phyloP scores from a whole-genome alignment of 1,140 invertebrate species.

The Vanessa atalanta region DNA sequence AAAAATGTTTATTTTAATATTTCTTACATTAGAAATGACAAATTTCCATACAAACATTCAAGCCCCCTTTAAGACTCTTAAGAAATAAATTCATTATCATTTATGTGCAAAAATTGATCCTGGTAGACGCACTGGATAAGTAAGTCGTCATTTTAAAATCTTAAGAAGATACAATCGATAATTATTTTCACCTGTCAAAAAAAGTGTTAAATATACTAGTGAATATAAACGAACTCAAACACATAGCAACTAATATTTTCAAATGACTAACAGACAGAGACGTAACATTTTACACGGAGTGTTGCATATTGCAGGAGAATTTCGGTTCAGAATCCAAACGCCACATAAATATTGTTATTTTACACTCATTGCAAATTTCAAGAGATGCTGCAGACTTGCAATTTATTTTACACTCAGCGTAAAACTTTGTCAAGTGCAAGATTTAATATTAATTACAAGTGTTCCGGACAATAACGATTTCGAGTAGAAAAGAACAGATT shows the following conservation, averaged over 20 bases:
- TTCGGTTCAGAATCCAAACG: constrained; percentile 4
- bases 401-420: background rate
- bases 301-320: background rate
- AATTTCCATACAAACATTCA: no score
- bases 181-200: no score
- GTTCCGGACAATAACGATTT: background rate
- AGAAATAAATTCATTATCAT: no score
- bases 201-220: background rate
- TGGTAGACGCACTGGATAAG: no score
- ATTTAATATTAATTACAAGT: background rate
- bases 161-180: no score
- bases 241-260: background rate
- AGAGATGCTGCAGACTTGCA: constrained; percentile 6
- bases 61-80: no score
- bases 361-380: constrained; percentile 4
- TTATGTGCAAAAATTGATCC: no score
- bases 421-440: background rate
- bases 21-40: no score
- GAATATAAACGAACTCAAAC: background rate
- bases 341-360: constrained; percentile 4
- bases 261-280: background rate
- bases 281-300: background rate
- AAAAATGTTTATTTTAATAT: no score
- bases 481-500: no score
- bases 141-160: no score